Evolutionary conservation across 2,888 invertebrate genomes (phyloP), one percentile per base, ranked within the genome.

Genomic region (Stomorhina lunata): DNA sequence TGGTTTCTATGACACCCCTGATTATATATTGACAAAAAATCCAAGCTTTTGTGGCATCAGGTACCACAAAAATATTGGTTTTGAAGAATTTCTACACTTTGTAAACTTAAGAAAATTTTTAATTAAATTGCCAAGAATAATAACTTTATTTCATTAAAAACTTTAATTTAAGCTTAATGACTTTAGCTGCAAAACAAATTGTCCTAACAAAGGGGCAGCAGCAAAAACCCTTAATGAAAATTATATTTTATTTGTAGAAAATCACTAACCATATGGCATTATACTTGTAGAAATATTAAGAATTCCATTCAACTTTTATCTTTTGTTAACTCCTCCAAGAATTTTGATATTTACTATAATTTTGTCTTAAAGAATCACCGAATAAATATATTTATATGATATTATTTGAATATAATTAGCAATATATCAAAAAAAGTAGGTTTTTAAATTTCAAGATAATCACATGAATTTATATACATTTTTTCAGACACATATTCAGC

Each of bases 351-450:
- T 37, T 12, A 6, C 2, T 25, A 15, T n/a, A 9, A 61, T 40
- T n/a, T 25, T 61, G 37, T 40, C 40, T 9, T 37, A 29, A 37
- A 37, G 59, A 59, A 37, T 37, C 37, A 37, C 34, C 37, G 37
- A 59, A 37, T 59, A 34, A 34, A 59, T 20, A 22, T 59, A 27
- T 34, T 59, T 59, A n/a, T n/a, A n/a, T n/a, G n/a, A n/a, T n/a
- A n/a, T n/a, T n/a, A n/a, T n/a, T n/a, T n/a, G n/a, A n/a, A n/a
- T n/a, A n/a, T n/a, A n/a, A n/a, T n/a, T n/a, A n/a, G n/a, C n/a
- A n/a, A n/a, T n/a, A n/a, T n/a, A n/a, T n/a, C n/a, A n/a, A n/a
- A n/a, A n/a, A n/a, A n/a, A n/a, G n/a, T n/a, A n/a, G n/a, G n/a
- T n/a, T n/a, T n/a, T n/a, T n/a, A n/a, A n/a, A n/a, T n/a, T n/a